Evolutionary conservation across 1,140 invertebrate species (phyloP).

Genomic region (Drosophila ohnishii): DNA sequence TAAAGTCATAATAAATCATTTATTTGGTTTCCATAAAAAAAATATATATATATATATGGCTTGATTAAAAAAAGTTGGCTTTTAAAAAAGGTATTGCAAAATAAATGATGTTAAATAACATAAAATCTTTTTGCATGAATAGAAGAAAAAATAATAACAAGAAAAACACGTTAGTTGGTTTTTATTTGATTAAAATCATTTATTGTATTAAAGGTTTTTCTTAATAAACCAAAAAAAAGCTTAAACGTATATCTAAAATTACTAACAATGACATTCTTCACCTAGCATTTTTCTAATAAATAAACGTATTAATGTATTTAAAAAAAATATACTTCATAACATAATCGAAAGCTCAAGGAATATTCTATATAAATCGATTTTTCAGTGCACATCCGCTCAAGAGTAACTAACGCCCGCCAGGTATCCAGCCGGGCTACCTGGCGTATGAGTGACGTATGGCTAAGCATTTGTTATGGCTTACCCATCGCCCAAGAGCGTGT

Average conservation of each 20-base stretch:
- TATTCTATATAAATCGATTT: neutral
- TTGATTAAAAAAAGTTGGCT: neutral
- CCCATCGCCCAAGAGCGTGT: slow-evolving; percentile 20
- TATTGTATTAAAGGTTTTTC: neutral
- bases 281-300: neutral
- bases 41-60: neutral
- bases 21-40: too few species aligned
- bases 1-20: too few species aligned
- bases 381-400: slow-evolving; percentile 9
- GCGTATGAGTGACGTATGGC: slow-evolving; percentile 77
- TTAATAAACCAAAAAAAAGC: neutral
- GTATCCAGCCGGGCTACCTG: slow-evolving; percentile 49
- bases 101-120: neutral
- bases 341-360: too few species aligned
- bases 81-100: neutral
- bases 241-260: neutral
- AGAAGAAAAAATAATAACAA: neutral
- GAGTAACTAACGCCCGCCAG: neutral
- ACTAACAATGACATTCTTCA: neutral
- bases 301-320: too few species aligned
- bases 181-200: too few species aligned
- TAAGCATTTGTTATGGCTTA: slow-evolving; percentile 71
- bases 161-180: neutral
- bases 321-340: too few species aligned
- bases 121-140: too few species aligned